These are phyloP conservation scores for Ormyrus rosae DNA, from an alignment of 2,888 invertebrate species.

Conservation along the genomic window DNA sequence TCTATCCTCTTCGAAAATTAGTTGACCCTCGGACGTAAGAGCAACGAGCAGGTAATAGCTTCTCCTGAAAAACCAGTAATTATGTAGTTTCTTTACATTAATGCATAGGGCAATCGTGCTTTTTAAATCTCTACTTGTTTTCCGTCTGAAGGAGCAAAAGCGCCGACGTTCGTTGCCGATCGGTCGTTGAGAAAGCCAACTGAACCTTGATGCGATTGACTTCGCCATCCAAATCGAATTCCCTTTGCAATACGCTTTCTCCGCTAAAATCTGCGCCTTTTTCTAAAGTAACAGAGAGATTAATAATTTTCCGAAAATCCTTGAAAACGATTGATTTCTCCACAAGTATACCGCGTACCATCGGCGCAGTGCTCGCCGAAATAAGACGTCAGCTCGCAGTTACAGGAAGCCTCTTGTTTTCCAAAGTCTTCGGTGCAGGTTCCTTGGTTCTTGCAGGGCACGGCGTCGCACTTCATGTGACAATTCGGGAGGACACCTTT, in stretches of 20 bases:
- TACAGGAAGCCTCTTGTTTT: constrained; percentile 89
- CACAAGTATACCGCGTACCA: constrained; percentile 68
- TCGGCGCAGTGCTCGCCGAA: constrained; percentile 92
- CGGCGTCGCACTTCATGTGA: constrained; percentile 91
- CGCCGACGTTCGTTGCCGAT: constrained; percentile 85
- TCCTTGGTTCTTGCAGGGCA: constrained; percentile 92
- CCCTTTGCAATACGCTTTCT: constrained; percentile 88
- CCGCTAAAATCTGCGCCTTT: constrained; percentile 94
- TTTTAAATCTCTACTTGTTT: constrained; percentile 81
- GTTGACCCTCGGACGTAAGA: constrained; percentile 88
- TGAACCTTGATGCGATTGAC: constrained; percentile 88
- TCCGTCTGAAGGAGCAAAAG: constrained; percentile 89
- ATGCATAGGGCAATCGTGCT: too few species aligned
- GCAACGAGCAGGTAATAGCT: constrained; percentile 90
- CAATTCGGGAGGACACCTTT: constrained; percentile 88
- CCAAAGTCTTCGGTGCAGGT: constrained; percentile 93
- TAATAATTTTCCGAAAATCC: neutral
- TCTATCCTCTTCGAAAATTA: constrained; percentile 91
- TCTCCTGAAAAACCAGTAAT: constrained; percentile 77
- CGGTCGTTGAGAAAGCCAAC: constrained; percentile 90
- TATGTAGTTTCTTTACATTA: neutral
- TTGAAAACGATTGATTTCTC: too few species aligned
- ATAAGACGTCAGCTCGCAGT: constrained; percentile 93
- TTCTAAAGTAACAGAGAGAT: constrained; percentile 75
- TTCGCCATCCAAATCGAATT: constrained; percentile 84